Evolutionary conservation across 2,113 vertebrate species (phyloP).

Genomic region (Semnornis frantzii): DNA sequence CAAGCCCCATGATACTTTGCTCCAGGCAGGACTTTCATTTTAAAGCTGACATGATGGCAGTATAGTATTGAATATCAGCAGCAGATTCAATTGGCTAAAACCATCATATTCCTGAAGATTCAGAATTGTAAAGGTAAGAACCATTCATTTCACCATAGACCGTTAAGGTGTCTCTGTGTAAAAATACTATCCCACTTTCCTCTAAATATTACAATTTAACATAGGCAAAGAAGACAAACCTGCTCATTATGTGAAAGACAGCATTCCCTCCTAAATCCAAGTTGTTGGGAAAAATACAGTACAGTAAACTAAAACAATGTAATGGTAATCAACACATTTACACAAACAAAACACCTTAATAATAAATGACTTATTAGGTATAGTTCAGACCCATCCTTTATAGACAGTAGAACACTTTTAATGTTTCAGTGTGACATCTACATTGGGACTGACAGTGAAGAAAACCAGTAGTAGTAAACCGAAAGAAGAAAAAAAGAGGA

Average conservation of each 20-base stretch:
- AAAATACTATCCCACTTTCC: not conserved
- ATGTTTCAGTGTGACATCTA: not conserved
- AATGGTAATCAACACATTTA: not conserved
- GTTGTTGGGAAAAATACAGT: not conserved
- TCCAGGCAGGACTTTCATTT: too few species aligned
- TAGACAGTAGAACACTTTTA: not conserved
- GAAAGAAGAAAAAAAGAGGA: not conserved
- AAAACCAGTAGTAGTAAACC: not conserved
- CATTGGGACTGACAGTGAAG: not conserved
- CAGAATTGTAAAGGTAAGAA: not conserved
- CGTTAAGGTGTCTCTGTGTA: not conserved
- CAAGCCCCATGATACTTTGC: too few species aligned
- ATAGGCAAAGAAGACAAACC: not conserved
- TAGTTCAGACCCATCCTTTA: not conserved
- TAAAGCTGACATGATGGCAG: too few species aligned
- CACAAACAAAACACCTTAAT: not conserved
- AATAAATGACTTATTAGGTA: not conserved
- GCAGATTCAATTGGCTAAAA: too few species aligned
- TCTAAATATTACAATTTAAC: not conserved
- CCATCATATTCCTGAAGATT: not conserved
- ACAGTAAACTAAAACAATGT: not conserved
- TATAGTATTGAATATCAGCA: too few species aligned
- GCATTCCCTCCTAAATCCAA: not conserved
- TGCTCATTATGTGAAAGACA: not conserved
- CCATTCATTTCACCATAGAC: not conserved